phyloP scores from a whole-genome alignment of 2,113 vertebrate genomes.

The Notothenia coriiceps region DNA sequence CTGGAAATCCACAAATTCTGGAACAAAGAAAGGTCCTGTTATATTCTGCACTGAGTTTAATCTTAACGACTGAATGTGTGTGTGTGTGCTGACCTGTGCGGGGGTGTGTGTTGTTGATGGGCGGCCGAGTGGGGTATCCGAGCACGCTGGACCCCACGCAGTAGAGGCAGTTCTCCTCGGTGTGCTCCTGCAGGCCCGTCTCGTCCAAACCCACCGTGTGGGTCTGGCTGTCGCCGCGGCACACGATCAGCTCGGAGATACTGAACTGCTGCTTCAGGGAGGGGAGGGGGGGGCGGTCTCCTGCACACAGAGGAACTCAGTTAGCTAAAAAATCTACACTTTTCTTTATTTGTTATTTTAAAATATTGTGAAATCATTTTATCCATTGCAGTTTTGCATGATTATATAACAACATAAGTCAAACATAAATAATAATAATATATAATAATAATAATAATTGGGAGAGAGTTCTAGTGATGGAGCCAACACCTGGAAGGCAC shows the following conservation, averaged over 20 bases:
- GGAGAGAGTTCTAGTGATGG: too few relatives aligned
- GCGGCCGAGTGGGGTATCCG: constrained; percentile 89
- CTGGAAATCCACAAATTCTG: constrained; percentile 94
- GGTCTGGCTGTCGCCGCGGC: constrained; percentile 89
- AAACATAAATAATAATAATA: too few relatives aligned
- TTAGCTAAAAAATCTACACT: too few relatives aligned
- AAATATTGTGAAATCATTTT: too few relatives aligned
- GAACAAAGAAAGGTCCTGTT: background rate
- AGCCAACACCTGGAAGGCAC: too few relatives aligned
- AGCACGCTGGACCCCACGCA: constrained; percentile 92
- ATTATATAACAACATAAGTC: too few relatives aligned
- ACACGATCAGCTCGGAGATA: constrained; percentile 96
- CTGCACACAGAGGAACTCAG: constrained; percentile 16
- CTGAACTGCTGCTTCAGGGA: constrained; percentile 94
- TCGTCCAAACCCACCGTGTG: constrained; percentile 91
- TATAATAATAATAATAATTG: too few relatives aligned
- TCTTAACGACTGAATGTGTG: background rate
- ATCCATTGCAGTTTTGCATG: too few relatives aligned
- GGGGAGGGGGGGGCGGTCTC: constrained; percentile 69
- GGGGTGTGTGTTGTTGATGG: constrained; percentile 87
- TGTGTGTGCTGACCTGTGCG: constrained; percentile 85
- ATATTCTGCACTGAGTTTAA: background rate
- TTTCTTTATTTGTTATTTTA: too few relatives aligned
- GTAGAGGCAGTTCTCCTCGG: constrained; percentile 96
- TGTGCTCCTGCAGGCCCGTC: constrained; percentile 95